phyloP scores from a whole-genome alignment of 1,140 invertebrate genomes.

The Drosophila kohkoa region DNA sequence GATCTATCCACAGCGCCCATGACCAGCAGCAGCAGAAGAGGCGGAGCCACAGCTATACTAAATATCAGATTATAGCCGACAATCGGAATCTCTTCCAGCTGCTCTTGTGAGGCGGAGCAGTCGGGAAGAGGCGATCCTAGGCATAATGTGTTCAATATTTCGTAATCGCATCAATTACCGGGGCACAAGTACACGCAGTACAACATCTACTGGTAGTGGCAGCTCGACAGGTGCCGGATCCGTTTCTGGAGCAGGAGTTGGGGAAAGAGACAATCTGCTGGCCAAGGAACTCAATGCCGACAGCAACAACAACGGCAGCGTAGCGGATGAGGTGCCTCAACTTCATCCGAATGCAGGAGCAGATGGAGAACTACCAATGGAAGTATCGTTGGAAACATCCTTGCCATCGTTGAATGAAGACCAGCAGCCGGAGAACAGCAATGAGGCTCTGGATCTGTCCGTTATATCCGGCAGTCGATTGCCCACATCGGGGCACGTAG shows the following conservation, averaged over 20 bases:
- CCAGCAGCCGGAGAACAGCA: slow-evolving; percentile 54
- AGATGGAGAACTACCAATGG: slow-evolving; percentile 16
- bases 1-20: background rate
- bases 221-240: slow-evolving; percentile 13
- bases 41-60: background rate
- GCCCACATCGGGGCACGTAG: slow-evolving; percentile 84
- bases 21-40: background rate
- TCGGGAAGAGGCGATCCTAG: slow-evolving; percentile 35
- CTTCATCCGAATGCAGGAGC: slow-evolving; percentile 24
- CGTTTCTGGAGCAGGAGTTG: background rate
- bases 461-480: slow-evolving; percentile 66
- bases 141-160: slow-evolving; percentile 84
- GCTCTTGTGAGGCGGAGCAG: slow-evolving; percentile 41
- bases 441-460: slow-evolving; percentile 80
- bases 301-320: slow-evolving; percentile 73
- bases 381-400: slow-evolving; percentile 33
- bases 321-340: slow-evolving; percentile 25
- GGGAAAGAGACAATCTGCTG: slow-evolving; percentile 29
- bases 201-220: slow-evolving; percentile 53
- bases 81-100: background rate
- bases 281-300: slow-evolving; percentile 75
- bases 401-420: slow-evolving; percentile 14
- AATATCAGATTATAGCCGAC: background rate
- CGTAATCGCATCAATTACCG: slow-evolving; percentile 84
- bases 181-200: slow-evolving; percentile 57